These are phyloP conservation scores for Harpalus rubripes DNA, from an alignment of 2,888 invertebrate species.

Conservation along the genomic window DNA sequence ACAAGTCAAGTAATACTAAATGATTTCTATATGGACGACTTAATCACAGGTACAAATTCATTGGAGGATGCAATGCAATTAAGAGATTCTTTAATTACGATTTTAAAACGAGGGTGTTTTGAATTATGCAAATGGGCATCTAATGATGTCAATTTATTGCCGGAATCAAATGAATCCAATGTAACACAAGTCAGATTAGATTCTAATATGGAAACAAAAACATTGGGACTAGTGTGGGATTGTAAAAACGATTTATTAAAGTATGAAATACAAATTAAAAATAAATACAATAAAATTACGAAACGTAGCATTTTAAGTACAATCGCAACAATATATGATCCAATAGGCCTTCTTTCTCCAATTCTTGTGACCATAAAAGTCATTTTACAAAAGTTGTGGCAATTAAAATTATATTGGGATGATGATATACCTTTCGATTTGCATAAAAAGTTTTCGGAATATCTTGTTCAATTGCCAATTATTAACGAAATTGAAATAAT, in stretches of 20 bases:
- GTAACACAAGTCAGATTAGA: slow-evolving; percentile 25
- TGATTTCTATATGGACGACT: slow-evolving; percentile 56
- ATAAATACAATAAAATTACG: slow-evolving; percentile 46
- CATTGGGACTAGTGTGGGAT: slow-evolving; percentile 43
- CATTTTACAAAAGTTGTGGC: slow-evolving; percentile 35
- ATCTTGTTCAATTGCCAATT: slow-evolving; percentile 16
- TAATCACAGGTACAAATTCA: slow-evolving; percentile 25
- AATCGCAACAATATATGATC: slow-evolving; percentile 45
- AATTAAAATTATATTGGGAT: slow-evolving; percentile 33
- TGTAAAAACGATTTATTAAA: slow-evolving; percentile 38
- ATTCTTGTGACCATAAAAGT: slow-evolving; percentile 22
- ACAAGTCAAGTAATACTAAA: slow-evolving; percentile 39
- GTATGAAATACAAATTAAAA: slow-evolving; percentile 30
- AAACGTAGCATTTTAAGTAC: slow-evolving; percentile 36
- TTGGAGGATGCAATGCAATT: slow-evolving; percentile 6
- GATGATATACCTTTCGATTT: slow-evolving; percentile 21
- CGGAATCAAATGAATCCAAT: slow-evolving; percentile 23
- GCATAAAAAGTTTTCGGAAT: slow-evolving; percentile 12
- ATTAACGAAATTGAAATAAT: slow-evolving; percentile 47
- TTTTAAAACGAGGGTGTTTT: slow-evolving; percentile 33
- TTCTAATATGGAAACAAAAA: slow-evolving; percentile 44
- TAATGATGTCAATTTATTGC: slow-evolving; percentile 43
- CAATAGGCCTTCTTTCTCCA: slow-evolving; percentile 30
- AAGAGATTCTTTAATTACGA: slow-evolving; percentile 2
- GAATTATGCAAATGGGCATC: slow-evolving; percentile 37